phyloP scores from a whole-genome alignment of 30 jellyfish, hydroid and myxozoan genomes.

The Turritopsis rubra region DNA sequence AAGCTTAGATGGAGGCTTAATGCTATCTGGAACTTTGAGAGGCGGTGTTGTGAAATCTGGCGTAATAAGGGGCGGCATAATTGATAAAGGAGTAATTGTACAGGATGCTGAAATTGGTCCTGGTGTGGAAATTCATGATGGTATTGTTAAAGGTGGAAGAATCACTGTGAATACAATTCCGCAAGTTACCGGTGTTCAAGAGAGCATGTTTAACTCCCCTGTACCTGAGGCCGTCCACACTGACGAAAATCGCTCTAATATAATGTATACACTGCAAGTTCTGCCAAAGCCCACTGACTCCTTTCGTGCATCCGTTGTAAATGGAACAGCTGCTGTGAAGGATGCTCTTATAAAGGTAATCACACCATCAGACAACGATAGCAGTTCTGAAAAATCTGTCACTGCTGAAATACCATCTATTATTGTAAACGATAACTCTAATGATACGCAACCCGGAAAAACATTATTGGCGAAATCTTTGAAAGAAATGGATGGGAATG shows the following conservation, averaged over 20 bases:
- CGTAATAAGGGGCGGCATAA: slow-evolving; percentile 84
- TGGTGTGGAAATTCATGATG: slow-evolving; percentile 45
- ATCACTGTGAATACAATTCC: slow-evolving; percentile 25
- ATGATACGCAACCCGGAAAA: background rate
- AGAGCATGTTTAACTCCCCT: background rate
- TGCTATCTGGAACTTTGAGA: slow-evolving; percentile 69
- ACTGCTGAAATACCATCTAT: background rate
- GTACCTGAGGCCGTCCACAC: slow-evolving; percentile 12
- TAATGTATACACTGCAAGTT: slow-evolving; percentile 19
- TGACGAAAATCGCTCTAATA: slow-evolving; percentile 17
- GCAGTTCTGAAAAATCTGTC: background rate
- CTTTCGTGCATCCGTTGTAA: background rate
- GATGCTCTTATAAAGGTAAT: slow-evolving; percentile 1
- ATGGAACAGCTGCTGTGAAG: background rate
- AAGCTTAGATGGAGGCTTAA: slow-evolving; percentile 74
- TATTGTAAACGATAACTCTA: background rate
- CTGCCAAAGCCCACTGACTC: slow-evolving; percentile 18
- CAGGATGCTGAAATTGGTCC: slow-evolving; percentile 81
- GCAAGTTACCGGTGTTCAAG: slow-evolving; percentile 13
- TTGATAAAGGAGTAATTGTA: slow-evolving; percentile 89
- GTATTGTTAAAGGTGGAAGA: slow-evolving; percentile 34
- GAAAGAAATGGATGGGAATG: slow-evolving; percentile 11
- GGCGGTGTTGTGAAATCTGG: slow-evolving; percentile 97
- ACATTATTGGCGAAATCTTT: background rate
- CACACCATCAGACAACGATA: background rate